Percentiles rank a stretch among this genome's conserved stretches.
Conservation (phyloP, 1,140 invertebrate species). For the Zaprionus taronus region DNA sequence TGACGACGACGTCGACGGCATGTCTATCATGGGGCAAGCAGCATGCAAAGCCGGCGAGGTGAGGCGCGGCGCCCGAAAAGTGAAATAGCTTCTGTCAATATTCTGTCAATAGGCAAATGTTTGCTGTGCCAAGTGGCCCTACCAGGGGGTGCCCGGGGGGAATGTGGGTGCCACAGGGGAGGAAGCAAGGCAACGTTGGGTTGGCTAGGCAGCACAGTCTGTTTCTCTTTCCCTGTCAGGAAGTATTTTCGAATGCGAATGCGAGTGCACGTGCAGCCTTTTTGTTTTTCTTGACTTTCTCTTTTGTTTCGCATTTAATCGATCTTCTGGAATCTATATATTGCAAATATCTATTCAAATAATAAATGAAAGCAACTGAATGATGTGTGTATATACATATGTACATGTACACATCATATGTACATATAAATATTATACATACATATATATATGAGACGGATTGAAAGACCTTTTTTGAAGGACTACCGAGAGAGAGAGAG, state of each 20-base stretch:
- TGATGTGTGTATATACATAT: too few species aligned
- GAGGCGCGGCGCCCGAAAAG: slow-evolving; percentile 60
- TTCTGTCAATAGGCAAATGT: slow-evolving; percentile 81
- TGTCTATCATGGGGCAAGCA: slow-evolving; percentile 57
- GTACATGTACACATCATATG: too few species aligned
- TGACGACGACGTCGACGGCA: slow-evolving; percentile 40
- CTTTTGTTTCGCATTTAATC: not conserved
- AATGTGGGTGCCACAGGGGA: not conserved
- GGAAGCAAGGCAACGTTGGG: not conserved
- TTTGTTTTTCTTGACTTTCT: not conserved
- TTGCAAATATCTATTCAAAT: not conserved
- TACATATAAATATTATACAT: too few species aligned
- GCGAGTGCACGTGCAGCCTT: not conserved
- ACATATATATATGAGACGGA: too few species aligned
- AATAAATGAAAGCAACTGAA: not conserved
- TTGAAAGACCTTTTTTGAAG: too few species aligned
- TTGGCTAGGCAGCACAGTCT: not conserved
- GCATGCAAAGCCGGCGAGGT: slow-evolving; percentile 7
- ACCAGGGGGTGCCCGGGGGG: slow-evolving; percentile 24
- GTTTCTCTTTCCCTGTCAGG: not conserved
- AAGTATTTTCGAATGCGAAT: slow-evolving; percentile 2
- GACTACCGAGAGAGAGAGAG: too few species aligned
- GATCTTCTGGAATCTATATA: not conserved
- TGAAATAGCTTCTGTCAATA: slow-evolving; percentile 84
- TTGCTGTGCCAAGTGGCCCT: slow-evolving; percentile 52